These are phyloP conservation scores for Carcina quercana DNA, from an alignment of 2,888 invertebrate species.

Conservation along the genomic window DNA sequence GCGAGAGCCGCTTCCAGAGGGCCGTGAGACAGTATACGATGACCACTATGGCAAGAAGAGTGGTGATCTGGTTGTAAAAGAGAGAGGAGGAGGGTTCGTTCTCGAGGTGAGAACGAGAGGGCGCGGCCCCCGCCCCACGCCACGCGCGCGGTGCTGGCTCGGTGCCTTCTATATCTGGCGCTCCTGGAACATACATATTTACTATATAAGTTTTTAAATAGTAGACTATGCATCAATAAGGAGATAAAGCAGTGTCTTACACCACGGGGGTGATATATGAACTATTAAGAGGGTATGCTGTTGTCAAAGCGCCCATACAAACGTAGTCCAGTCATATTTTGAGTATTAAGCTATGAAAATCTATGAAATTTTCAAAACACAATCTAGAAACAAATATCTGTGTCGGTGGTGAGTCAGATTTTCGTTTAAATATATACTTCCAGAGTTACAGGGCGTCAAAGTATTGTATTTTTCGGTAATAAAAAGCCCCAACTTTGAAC, in stretches of 20 bases:
- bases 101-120: constrained; percentile 27
- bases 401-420: no score
- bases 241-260: no score
- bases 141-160: constrained; percentile 71
- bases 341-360: no score
- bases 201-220: neutral
- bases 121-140: constrained; percentile 65
- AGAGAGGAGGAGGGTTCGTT: constrained; percentile 27
- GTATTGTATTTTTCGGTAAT: no score
- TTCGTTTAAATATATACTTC: no score
- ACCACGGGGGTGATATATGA: neutral
- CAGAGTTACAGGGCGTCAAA: no score
- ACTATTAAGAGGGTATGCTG: no score
- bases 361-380: no score
- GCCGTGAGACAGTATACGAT: constrained; percentile 36
- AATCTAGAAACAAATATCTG: no score
- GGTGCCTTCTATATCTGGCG: constrained; percentile 59
- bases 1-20: constrained; percentile 48
- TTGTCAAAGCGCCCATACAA: no score
- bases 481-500: no score
- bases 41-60: constrained; percentile 31
- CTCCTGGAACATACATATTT: constrained; percentile 40
- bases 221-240: neutral
- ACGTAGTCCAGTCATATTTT: no score
- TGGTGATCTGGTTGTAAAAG: constrained; percentile 30